These are phyloP conservation scores for Melospiza melodia DNA, from an alignment of 2,113 vertebrate genomes.

Conservation along the genomic window DNA sequence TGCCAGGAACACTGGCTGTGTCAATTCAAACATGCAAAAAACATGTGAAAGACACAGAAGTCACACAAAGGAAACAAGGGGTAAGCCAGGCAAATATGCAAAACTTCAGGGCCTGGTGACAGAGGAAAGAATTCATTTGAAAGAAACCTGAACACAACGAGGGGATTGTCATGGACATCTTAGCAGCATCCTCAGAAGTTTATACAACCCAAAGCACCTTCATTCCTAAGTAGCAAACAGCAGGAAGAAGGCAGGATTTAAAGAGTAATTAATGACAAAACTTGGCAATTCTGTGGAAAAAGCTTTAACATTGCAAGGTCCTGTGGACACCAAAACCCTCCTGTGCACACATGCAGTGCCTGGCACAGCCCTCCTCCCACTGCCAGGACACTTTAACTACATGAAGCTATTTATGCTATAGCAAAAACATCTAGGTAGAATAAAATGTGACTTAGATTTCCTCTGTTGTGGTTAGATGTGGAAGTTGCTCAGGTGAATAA, in stretches of 20 bases:
- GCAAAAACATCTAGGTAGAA: not conserved
- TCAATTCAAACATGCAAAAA: not conserved
- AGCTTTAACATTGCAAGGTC: not conserved
- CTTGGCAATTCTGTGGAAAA: not conserved
- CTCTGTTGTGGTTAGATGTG: not conserved
- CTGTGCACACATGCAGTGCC: not conserved
- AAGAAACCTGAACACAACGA: not conserved
- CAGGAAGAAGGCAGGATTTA: not conserved
- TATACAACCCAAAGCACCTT: not conserved
- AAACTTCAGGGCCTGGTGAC: not conserved
- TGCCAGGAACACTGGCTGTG: not conserved
- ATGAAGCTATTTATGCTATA: accelerated
- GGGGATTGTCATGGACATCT: not conserved
- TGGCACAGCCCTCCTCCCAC: not conserved
- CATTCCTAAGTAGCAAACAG: not conserved
- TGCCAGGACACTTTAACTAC: not conserved
- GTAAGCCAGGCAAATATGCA: not conserved
- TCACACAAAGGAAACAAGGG: not conserved
- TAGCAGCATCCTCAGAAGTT: not conserved
- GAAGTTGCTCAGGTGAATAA: not conserved
- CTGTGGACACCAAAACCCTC: not conserved
- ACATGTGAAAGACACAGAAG: not conserved
- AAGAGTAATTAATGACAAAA: not conserved
- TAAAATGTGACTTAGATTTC: not conserved
- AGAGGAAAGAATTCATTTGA: not conserved